A percentile compares a stretch with the other conserved stretches of the same genome.
phyloP scores from a whole-genome alignment of 2,113 vertebrate genomes.

The Zosterops pallidus region DNA sequence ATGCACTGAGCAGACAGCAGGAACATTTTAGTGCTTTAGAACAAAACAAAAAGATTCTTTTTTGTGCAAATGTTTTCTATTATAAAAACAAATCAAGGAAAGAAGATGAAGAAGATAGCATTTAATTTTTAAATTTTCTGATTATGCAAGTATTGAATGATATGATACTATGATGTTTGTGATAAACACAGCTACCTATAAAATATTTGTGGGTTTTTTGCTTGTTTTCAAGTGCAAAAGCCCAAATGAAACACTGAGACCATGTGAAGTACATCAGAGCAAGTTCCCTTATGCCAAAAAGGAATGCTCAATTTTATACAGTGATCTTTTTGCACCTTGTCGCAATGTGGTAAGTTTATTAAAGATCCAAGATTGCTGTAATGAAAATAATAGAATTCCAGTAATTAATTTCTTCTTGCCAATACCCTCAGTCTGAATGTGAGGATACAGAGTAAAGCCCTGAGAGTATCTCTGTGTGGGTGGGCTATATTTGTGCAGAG shows the following conservation, averaged over 20 bases:
- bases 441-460: neutral
- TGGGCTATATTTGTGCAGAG: neutral
- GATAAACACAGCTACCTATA: neutral
- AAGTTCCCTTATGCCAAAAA: constrained; percentile 97
- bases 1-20: constrained; percentile 5
- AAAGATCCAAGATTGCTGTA: constrained; percentile 26
- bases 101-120: neutral
- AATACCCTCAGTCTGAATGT: neutral
- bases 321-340: constrained; percentile 94
- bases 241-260: constrained; percentile 83
- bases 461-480: neutral
- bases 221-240: constrained; percentile 85
- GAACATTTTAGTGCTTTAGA: constrained; percentile 38
- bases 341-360: constrained; percentile 92
- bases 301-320: constrained; percentile 95
- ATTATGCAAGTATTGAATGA: neutral
- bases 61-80: constrained; percentile 21
- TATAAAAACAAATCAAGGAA: neutral
- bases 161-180: neutral
- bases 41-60: constrained; percentile 19
- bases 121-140: neutral
- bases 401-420: neutral
- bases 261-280: constrained; percentile 92
- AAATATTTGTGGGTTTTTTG: neutral
- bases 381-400: neutral